Conservation (phyloP, 2,888 invertebrate genomes). For the Epistrophe grossulariae region DNA sequence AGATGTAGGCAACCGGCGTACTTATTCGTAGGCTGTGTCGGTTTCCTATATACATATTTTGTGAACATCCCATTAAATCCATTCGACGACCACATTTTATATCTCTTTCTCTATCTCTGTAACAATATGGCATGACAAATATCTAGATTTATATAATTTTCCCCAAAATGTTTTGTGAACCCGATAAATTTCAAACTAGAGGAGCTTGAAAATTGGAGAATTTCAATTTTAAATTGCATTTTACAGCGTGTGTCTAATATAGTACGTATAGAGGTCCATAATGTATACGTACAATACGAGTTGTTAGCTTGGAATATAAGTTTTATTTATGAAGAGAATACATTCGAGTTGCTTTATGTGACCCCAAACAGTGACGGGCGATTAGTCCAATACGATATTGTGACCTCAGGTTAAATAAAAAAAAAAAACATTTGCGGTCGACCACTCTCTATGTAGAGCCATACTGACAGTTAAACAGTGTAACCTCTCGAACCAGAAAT, state of each 20-base stretch:
- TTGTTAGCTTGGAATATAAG: neutral
- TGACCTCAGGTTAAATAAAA: slow-evolving; percentile 20
- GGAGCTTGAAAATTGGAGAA: slow-evolving; percentile 36
- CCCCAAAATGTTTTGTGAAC: slow-evolving; percentile 33
- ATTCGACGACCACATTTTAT: slow-evolving; percentile 13
- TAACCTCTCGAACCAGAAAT: slow-evolving; percentile 20
- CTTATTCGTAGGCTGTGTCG: neutral
- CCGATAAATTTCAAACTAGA: slow-evolving; percentile 19
- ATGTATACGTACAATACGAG: neutral
- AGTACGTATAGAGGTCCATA: too few species aligned
- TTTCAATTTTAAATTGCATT: slow-evolving; percentile 40
- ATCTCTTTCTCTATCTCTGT: neutral
- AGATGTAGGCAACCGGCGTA: neutral
- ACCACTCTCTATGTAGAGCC: neutral
- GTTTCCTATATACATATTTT: neutral
- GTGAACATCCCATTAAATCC: slow-evolving; percentile 34
- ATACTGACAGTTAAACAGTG: neutral
- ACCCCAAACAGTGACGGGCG: slow-evolving; percentile 51
- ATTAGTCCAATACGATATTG: slow-evolving; percentile 43
- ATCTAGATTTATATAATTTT: slow-evolving; percentile 60
- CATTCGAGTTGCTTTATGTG: slow-evolving; percentile 32
- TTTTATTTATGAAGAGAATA: slow-evolving; percentile 34
- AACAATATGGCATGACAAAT: slow-evolving; percentile 55
- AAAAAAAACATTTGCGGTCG: neutral
- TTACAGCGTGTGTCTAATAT: neutral